Conservation (phyloP, 2,113 vertebrate species). For the Columbina picui region DNA sequence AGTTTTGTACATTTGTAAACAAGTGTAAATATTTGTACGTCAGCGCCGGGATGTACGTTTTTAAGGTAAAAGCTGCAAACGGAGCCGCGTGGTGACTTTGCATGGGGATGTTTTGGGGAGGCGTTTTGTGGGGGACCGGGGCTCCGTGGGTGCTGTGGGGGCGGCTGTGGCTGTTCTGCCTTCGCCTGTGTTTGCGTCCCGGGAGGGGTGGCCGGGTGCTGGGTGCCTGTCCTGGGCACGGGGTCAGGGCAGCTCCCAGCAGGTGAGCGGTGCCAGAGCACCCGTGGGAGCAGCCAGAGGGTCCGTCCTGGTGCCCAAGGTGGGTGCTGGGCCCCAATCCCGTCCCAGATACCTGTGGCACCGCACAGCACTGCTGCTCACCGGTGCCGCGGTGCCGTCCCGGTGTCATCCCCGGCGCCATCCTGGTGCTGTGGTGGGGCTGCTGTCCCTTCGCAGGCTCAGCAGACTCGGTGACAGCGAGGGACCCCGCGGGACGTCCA, state of each 20-base stretch:
- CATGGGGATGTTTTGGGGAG: background rate
- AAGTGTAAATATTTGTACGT: background rate
- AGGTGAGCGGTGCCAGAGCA: background rate
- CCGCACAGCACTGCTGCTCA: background rate
- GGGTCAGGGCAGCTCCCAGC: accelerated
- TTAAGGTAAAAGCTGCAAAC: background rate
- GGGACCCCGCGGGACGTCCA: accelerated
- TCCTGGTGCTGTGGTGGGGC: accelerated
- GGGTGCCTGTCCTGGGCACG: background rate
- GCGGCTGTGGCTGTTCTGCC: background rate
- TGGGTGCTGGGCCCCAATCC: background rate
- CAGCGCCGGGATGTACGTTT: background rate
- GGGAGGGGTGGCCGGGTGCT: background rate
- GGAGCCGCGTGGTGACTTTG: background rate
- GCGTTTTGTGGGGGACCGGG: accelerated
- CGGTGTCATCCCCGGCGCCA: accelerated
- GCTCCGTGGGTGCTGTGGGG: background rate
- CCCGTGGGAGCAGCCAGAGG: accelerated
- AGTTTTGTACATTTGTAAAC: background rate
- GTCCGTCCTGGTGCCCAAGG: accelerated
- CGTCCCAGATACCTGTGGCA: background rate
- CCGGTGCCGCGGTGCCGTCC: no score
- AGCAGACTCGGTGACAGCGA: accelerated
- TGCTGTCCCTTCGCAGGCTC: background rate
- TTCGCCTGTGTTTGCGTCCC: background rate